phyloP scores from a whole-genome alignment of 2,888 invertebrate species.

The Philereme vetulata region DNA sequence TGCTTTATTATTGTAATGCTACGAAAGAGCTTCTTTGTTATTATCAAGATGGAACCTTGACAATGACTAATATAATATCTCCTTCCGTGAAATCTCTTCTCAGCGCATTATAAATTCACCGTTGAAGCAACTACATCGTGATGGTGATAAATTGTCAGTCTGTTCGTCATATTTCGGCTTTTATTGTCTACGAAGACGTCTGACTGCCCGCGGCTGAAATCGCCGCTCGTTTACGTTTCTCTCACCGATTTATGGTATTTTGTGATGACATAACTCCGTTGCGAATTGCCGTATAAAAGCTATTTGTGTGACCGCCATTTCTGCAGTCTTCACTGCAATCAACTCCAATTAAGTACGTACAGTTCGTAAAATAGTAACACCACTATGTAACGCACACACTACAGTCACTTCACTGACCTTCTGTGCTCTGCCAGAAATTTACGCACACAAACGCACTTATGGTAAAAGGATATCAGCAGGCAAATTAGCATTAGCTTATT shows the following conservation, averaged over 20 bases:
- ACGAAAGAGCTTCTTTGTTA: constrained; percentile 48
- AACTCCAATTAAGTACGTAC: constrained; percentile 27
- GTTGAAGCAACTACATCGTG: constrained; percentile 43
- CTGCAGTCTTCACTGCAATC: constrained; percentile 46
- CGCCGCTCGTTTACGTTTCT: constrained; percentile 67
- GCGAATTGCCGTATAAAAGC: constrained; percentile 75
- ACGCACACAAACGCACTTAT: too few relatives aligned
- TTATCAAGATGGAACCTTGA: constrained; percentile 55
- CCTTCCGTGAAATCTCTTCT: constrained; percentile 57
- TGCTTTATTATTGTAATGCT: constrained; percentile 45
- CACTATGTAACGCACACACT: neutral
- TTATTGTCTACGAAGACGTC: constrained; percentile 63
- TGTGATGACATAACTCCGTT: constrained; percentile 74
- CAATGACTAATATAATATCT: constrained; percentile 64
- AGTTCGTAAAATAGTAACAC: constrained; percentile 3
- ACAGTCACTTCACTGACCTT: neutral
- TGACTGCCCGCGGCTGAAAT: constrained; percentile 53
- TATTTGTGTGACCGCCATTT: constrained; percentile 64
- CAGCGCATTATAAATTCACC: constrained; percentile 58
- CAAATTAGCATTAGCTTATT: too few relatives aligned
- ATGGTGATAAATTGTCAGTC: constrained; percentile 62
- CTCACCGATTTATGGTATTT: constrained; percentile 68
- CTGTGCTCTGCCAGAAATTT: too few relatives aligned
- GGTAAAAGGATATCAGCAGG: too few relatives aligned
- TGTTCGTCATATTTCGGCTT: constrained; percentile 63